Percentiles rank a stretch among this genome's conserved stretches.
phyloP scores from a whole-genome alignment of 2,888 invertebrate species.

The Stenodera caucasica region DNA sequence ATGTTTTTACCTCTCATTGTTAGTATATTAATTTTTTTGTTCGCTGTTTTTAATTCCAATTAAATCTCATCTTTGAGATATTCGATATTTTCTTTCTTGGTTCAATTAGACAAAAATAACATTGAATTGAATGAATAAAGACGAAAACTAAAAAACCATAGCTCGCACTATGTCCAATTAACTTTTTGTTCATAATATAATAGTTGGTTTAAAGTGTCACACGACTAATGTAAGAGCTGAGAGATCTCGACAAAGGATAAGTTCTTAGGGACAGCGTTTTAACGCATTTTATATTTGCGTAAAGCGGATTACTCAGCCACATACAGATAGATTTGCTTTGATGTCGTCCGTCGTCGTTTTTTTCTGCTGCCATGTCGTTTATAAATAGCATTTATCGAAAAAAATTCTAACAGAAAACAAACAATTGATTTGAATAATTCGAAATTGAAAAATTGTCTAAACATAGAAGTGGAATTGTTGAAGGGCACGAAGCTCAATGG shows the following conservation, averaged over 20 bases:
- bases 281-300: constrained; percentile 21
- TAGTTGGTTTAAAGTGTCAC: background rate
- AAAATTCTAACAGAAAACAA: constrained; percentile 7
- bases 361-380: too few species aligned
- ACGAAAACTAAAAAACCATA: background rate
- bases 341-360: constrained; percentile 7
- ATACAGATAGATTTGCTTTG: constrained; percentile 14
- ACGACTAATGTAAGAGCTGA: background rate
- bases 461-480: background rate
- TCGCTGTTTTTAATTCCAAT: constrained; percentile 15
- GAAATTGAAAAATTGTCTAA: background rate
- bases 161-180: background rate
- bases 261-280: constrained; percentile 9
- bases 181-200: background rate
- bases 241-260: constrained; percentile 11
- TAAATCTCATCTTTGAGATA: constrained; percentile 2
- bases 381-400: too few species aligned
- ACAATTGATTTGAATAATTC: constrained; percentile 21
- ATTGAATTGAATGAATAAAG: constrained; percentile 3
- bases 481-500: constrained; percentile 16
- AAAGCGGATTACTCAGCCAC: constrained; percentile 16
- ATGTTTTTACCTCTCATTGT: background rate
- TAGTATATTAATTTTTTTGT: constrained; percentile 17
- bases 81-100: background rate
- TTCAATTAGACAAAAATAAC: background rate